Evolutionary conservation across 2,888 invertebrate species (phyloP), one percentile per base, ranked within the genome.

Genomic region (Lampropteryx suffumata): DNA sequence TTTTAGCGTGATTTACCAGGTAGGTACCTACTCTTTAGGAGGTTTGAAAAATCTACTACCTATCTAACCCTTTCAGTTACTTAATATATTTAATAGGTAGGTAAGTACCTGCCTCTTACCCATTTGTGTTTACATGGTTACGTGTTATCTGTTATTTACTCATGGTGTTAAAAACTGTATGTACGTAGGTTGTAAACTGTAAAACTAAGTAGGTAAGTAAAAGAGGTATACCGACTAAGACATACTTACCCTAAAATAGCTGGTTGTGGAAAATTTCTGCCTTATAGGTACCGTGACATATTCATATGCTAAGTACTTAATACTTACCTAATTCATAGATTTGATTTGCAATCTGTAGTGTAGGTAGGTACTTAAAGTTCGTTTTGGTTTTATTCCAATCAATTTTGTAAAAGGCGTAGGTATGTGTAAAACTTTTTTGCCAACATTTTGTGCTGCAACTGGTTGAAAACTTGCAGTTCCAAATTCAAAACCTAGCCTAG

Each of bases 121-220:
- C 21, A 2, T 11, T 41, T 8, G 0, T 39, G 14, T 33, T 34
- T 33, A 40, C 39, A 11, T n/a, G 24, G 32, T 33, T 27, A 27
- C 32, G 27, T 21, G 11, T 46, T 46, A 46, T 46, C 46, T 46
- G 10, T 9, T 47, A 47, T 41, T 48, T 41, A 40, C 40, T 10
- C 21, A 8, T 10, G 17, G 28, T 13, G 12, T 33, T 34, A 24
- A 30, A 33, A 45, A 45, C 26, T 30, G 36, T 45, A 17, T 30
- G 39, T 46, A 33, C 17, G 30, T 17, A 44, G 24, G 30, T 35
- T 32, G 29, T 27, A 26, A 14, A 41, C 14, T 35, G 29, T 41
- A 41, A n/a, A 34, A 34, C 46, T 40, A 17, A 17, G 17, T 17
- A 17, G 3, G 8, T 33, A 35, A n/a, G n/a, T n/a, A n/a, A n/a